phyloP scores from a whole-genome alignment of 2,113 vertebrate genomes.

The Pavo muticus region DNA sequence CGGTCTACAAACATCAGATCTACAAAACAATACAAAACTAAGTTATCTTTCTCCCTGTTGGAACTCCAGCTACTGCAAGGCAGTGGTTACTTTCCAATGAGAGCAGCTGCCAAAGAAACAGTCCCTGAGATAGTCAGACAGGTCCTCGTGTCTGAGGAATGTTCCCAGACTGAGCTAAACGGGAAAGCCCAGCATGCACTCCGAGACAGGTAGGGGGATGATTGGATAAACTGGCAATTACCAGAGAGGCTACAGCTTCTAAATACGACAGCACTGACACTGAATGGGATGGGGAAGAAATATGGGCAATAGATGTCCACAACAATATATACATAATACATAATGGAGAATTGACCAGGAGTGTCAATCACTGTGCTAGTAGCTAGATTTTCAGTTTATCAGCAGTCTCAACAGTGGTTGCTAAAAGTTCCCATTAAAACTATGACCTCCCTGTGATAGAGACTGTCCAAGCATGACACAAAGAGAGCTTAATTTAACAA shows the following conservation, averaged over 20 bases:
- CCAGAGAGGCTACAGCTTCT: neutral
- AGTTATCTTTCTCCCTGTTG: neutral
- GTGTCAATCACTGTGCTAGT: neutral
- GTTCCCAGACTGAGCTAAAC: neutral
- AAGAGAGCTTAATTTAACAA: conserved; percentile 20
- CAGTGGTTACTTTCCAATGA: neutral
- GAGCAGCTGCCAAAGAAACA: neutral
- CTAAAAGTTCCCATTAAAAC: neutral
- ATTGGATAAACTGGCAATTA: neutral
- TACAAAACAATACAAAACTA: neutral
- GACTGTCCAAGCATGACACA: neutral
- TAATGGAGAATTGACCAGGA: neutral
- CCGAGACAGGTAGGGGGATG: neutral
- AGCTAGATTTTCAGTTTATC: neutral
- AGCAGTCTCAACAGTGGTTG: neutral
- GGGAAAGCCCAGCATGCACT: neutral
- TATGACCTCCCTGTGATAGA: neutral
- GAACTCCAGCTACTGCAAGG: neutral
- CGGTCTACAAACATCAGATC: neutral
- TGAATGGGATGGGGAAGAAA: neutral
- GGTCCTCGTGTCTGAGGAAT: neutral
- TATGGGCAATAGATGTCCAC: neutral
- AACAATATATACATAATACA: neutral
- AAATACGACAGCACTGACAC: neutral
- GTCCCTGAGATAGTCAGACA: neutral